phyloP scores from a whole-genome alignment of 1,140 invertebrate species.

The Heliothis virescens region DNA sequence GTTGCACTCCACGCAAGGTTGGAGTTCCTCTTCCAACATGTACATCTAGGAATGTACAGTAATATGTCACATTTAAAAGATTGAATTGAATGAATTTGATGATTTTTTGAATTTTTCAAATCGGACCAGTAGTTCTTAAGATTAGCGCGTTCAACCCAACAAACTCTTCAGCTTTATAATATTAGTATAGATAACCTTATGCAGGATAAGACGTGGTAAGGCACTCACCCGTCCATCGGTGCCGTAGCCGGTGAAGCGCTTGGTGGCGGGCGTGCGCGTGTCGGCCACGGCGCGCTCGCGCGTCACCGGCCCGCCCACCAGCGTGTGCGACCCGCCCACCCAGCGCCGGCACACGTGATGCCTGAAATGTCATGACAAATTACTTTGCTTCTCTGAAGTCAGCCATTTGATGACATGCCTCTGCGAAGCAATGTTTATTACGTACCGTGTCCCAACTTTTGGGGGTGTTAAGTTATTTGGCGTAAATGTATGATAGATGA shows the following conservation, averaged over 20 bases:
- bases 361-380: conserved; percentile 31
- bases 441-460: too few species aligned
- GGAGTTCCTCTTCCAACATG: conserved; percentile 70
- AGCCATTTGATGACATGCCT: not conserved
- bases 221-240: conserved; percentile 68
- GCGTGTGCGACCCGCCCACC: conserved; percentile 76
- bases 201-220: too few species aligned
- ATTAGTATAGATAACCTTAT: too few species aligned
- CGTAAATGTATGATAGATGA: too few species aligned
- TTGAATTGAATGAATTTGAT: too few species aligned
- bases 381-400: not conserved
- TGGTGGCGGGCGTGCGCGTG: conserved; percentile 41
- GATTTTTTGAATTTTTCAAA: too few species aligned
- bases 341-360: conserved; percentile 70
- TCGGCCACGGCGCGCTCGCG: conserved; percentile 47
- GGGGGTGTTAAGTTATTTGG: too few species aligned
- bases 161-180: too few species aligned
- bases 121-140: too few species aligned
- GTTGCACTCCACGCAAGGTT: conserved; percentile 75
- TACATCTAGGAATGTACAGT: conserved; percentile 62
- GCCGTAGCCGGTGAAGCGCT: conserved; percentile 63
- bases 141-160: too few species aligned
- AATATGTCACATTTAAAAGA: too few species aligned
- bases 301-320: conserved; percentile 55
- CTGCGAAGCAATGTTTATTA: too few species aligned